Base-by-base conservation (phyloP, 2,797 vertebrate genomes). In the Botia kubotai region DNA sequence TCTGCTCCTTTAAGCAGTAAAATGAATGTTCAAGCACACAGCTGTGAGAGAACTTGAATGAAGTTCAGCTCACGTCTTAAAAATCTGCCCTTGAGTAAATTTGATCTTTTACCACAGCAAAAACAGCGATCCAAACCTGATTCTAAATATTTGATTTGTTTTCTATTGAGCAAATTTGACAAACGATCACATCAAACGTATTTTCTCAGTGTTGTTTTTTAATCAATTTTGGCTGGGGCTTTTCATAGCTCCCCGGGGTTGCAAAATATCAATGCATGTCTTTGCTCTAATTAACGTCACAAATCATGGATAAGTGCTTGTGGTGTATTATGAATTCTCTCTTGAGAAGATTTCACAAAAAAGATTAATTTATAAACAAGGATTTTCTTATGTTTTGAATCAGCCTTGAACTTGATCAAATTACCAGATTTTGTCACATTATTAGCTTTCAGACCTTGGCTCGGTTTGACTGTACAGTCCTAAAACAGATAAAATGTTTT, bases 261-360 rank as follows among this genome's bases (percentile, higher is more conserved):
- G 74, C 82, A 73, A 73, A 78, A 83, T 76, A 78, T 77, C 29
- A 72, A 65, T 43, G 43, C 29, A 73, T 72, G 71, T 85, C 67
- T 79, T 83, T 74, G 19, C 50, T 83, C 58, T 75, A 83, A 84
- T 82, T 74, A 79, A 85, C 68, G 65, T 69, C 71, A 74, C 80
- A 81, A 80, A 87, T 84, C 66, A 63, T 26, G 23, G 48, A 29
- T 6, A 69, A 72, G 48, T 39, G 55, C 43, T 62, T 17, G 52
- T 5, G 21, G 57, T 6, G 60, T 63, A 7, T 63, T 26, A 29
- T 63, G 26, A 29, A 63, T 67, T 36, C 11, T 63, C 19, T 71
- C 21, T 48, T 46, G 2, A 43, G 66, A 46, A 52, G 66, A 67
- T 80, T 80, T 73, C 78, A 66, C 60, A 80, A 72, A 4, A 33